A percentile compares a stretch with the other conserved stretches of the same genome.
phyloP scores from a whole-genome alignment of 2,113 vertebrate species.

The Sinocyclocheilus anshuiensis region DNA sequence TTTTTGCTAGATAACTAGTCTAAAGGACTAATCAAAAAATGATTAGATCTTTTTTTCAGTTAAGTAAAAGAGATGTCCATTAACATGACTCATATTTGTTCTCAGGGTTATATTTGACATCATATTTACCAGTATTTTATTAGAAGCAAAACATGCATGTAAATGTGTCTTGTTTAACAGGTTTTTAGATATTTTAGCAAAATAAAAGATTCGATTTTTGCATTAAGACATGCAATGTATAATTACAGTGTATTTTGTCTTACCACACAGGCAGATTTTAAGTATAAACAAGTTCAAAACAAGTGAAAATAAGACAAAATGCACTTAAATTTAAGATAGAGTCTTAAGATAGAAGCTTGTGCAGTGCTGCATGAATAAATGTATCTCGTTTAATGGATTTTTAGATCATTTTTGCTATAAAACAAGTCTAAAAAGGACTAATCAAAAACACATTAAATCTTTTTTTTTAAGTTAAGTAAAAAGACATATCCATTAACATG shows the following conservation, averaged over 20 bases:
- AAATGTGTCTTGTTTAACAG: too few relatives aligned
- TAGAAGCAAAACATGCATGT: too few relatives aligned
- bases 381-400: not conserved
- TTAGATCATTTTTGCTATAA: not conserved
- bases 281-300: too few relatives aligned
- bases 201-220: too few relatives aligned
- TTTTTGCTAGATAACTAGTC: not conserved
- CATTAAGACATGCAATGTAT: too few relatives aligned
- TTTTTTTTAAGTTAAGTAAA: not conserved
- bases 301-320: not conserved
- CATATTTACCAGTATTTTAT: not conserved
- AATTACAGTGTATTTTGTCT: too few relatives aligned
- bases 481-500: too few relatives aligned
- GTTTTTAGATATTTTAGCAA: too few relatives aligned
- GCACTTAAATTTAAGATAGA: not conserved
- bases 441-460: not conserved
- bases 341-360: not conserved
- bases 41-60: not conserved
- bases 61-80: not conserved
- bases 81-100: constrained; percentile 5
- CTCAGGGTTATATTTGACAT: not conserved
- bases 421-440: not conserved
- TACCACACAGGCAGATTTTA: too few relatives aligned
- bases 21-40: not conserved
- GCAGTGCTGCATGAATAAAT: not conserved